Base-by-base conservation (phyloP, 1,140 invertebrate genomes). In the Stegodyphus mimosarum region DNA sequence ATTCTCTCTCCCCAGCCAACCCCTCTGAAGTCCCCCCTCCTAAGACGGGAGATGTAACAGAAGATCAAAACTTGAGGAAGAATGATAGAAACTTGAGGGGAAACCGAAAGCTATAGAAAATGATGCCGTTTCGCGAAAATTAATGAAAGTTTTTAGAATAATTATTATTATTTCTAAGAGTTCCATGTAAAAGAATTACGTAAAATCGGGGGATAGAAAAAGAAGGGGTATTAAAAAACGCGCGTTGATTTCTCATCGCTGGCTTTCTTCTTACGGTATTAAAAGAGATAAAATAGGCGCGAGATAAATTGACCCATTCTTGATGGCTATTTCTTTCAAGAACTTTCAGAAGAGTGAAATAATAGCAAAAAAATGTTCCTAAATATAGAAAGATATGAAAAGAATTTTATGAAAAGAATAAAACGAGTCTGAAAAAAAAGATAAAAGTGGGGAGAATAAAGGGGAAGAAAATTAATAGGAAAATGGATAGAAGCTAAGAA, bases 251-350 rank as follows among this genome's bases (percentile, higher is more conserved):
- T 49, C 67, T 70, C 18, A 11, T 70, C 48, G 6, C 7, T 70
- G 10, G 18, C 13, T 33, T n/a, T 49, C 67, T 49, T 17, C 10
- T n/a, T 10, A 11, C 48, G 10, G 10, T 70, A 18, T 70, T 70
- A 11, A 33, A n/a, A 70, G 18, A 49, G 67, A 70, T 10, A 70
- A 70, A 70, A 70, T 33, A 33, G 15, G 67, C 10, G 18, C 17
- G 67, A 70, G 67, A 70, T 70, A n/a, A 70, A 18, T 70, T 70
- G 7, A 70, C 67, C 67, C 67, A 70, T 17, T 63, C 9, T 70
- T 70, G 13, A 70, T 70, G 17, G 18, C 18, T 70, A 70, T 18
- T 70, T 70, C 13, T 6, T 18, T 70, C 17, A 70, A 70, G 48
- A 70, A 70, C 6, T 70, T 70, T 33, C 18, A 6, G 18, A 18